phyloP scores from a whole-genome alignment of 1,140 invertebrate genomes.

The Calephelis nemesis region DNA sequence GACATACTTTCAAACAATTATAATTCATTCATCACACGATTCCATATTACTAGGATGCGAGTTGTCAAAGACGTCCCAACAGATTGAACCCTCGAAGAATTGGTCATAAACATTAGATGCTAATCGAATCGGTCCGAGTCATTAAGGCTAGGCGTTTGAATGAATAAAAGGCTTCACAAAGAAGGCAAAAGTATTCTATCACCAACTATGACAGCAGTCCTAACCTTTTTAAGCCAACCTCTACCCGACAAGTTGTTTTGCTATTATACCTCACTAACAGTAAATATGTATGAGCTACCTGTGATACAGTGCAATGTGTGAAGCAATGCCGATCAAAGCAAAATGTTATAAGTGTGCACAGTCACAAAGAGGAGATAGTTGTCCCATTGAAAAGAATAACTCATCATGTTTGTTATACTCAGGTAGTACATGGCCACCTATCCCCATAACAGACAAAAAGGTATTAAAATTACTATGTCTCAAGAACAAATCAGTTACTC shows the following conservation, averaged over 20 bases:
- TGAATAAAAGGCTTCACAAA: too few relatives aligned
- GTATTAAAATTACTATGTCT: background rate
- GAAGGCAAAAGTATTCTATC: too few relatives aligned
- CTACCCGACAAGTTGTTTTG: too few relatives aligned
- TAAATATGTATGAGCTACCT: background rate
- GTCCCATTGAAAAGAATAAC: background rate
- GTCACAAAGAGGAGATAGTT: too few relatives aligned
- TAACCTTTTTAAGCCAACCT: background rate
- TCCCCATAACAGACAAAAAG: background rate
- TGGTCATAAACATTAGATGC: too few relatives aligned
- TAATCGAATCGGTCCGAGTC: too few relatives aligned
- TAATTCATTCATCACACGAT: background rate
- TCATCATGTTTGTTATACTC: background rate
- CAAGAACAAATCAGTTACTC: background rate
- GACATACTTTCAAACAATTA: background rate
- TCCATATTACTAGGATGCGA: background rate
- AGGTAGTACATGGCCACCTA: background rate
- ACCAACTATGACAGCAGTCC: background rate
- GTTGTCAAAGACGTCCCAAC: too few relatives aligned
- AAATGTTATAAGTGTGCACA: too few relatives aligned
- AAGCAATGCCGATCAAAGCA: background rate
- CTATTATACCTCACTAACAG: background rate
- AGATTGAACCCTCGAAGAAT: too few relatives aligned
- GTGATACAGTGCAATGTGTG: background rate
- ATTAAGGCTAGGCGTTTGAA: too few relatives aligned